Evolutionary conservation across 2,113 vertebrate species (phyloP).

Genomic region (Alethe diademata): DNA sequence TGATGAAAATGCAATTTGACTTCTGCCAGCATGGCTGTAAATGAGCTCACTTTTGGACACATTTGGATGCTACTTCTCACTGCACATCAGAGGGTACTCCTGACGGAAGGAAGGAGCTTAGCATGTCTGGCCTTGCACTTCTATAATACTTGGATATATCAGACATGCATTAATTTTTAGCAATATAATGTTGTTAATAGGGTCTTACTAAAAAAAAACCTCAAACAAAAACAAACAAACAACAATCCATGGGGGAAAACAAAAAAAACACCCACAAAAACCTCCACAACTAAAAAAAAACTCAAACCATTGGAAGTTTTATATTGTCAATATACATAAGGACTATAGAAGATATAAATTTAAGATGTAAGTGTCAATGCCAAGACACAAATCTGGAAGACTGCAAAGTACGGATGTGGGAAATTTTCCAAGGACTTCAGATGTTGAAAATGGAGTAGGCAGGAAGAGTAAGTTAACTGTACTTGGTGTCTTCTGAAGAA

Average conservation of each 20-base stretch:
- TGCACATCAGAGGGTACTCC: not conserved
- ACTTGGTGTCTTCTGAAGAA: not conserved
- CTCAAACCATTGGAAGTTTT: not conserved
- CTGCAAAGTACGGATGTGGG: not conserved
- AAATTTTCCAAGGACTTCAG: not conserved
- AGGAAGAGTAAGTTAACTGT: not conserved
- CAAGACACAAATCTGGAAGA: not conserved
- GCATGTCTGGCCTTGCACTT: not conserved
- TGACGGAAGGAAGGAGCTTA: not conserved
- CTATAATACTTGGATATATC: not conserved
- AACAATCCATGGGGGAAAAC: not conserved
- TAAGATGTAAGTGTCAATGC: not conserved
- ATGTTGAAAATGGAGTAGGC: not conserved
- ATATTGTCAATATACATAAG: not conserved
- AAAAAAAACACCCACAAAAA: accelerated
- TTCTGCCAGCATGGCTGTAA: not conserved
- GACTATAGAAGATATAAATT: not conserved
- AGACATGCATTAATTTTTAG: not conserved
- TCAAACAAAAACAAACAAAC: not conserved
- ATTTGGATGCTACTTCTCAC: not conserved
- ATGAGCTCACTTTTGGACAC: not conserved
- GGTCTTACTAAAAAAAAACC: not conserved
- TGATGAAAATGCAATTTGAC: not conserved
- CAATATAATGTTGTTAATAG: not conserved
- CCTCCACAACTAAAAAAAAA: not conserved